Base-by-base conservation (phyloP, 2,113 vertebrate genomes). In the Calidris pugnax region DNA sequence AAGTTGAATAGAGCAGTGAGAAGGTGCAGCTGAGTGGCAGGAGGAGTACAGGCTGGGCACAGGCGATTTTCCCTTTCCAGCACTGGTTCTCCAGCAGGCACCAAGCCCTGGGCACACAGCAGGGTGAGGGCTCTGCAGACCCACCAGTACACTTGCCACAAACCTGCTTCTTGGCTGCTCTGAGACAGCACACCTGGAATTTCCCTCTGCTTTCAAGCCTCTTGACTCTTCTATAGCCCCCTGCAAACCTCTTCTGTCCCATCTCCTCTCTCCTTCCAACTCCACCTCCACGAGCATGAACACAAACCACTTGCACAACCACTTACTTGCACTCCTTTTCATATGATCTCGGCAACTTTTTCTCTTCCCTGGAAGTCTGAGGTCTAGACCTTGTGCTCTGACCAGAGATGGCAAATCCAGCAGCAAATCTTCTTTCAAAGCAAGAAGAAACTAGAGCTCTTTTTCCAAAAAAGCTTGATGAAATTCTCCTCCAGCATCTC, bases 1-100 rank as follows among this genome's bases (percentile, higher is more conserved):
- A 37, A 69, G n/a, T n/a, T 7, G 17, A 32, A 17, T 1, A 63
- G 77, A 56, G 4, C 1, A 0, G 12, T 19, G 23, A 39, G 62
- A 68, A 60, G 62, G 51, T 50, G 35, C 59, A 32, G 50, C 60
- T 27, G 59, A 14, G 59, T 4, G 14, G 50, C 73, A 32, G 48
- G 56, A 69, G 30, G 19, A 23, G 12, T 5, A 16, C 27, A 51
- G 66, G 57, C 39, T 37, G 74, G 13, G 17, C 47, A 20, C 5
- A 6, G 55, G 53, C 18, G 30, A 47, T 30, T 23, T 27, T 19
- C 9, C 20, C 30, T 47, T 37, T 5, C 45, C 78, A 67, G 77
- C 51, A 6, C 43, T 7, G 20, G 30, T 7, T 26, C 51, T 27
- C 14, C 51, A 13, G 39, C 47, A 14, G 33, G 35, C 16, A 24